phyloP scores from a whole-genome alignment of 2,888 invertebrate genomes.

The Microctonus aethiopoides region DNA sequence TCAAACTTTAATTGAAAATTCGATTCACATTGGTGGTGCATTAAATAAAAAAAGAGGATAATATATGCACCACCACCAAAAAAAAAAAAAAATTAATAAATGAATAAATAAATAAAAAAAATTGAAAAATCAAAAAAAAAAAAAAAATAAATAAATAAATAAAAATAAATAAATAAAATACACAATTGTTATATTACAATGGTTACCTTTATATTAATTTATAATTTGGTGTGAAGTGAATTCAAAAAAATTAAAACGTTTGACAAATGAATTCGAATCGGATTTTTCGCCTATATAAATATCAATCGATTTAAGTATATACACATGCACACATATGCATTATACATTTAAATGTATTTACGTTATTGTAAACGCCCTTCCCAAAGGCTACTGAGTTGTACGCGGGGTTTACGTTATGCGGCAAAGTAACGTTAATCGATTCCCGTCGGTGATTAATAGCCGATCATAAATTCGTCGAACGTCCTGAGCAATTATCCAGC shows the following conservation, averaged over 20 bases:
- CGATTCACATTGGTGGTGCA: conserved; percentile 41
- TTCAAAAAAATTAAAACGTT: conserved; percentile 3
- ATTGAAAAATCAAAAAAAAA: background rate
- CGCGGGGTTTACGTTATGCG: conserved; percentile 20
- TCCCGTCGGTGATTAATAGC: conserved; percentile 41
- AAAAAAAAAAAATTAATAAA: background rate
- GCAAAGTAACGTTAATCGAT: conserved; percentile 38
- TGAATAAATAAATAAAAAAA: background rate
- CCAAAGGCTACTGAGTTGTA: background rate
- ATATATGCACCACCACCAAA: background rate
- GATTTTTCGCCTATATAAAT: background rate
- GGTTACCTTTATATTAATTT: background rate
- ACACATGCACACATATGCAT: background rate
- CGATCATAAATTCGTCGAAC: conserved; percentile 45
- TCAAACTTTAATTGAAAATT: conserved; percentile 51
- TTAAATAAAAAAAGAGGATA: conserved; percentile 13
- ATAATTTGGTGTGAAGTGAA: background rate
- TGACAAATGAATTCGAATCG: conserved; percentile 22
- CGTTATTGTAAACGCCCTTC: conserved; percentile 1
- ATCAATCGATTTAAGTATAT: conserved; percentile 16
- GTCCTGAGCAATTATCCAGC: conserved; percentile 43
- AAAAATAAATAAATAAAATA: background rate
- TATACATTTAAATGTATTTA: background rate
- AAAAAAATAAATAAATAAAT: background rate
- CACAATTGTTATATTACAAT: background rate